Percentiles rank a stretch among this genome's conserved stretches.
phyloP scores from a whole-genome alignment of 2,888 invertebrate genomes.

The Pterobdella sp. region DNA sequence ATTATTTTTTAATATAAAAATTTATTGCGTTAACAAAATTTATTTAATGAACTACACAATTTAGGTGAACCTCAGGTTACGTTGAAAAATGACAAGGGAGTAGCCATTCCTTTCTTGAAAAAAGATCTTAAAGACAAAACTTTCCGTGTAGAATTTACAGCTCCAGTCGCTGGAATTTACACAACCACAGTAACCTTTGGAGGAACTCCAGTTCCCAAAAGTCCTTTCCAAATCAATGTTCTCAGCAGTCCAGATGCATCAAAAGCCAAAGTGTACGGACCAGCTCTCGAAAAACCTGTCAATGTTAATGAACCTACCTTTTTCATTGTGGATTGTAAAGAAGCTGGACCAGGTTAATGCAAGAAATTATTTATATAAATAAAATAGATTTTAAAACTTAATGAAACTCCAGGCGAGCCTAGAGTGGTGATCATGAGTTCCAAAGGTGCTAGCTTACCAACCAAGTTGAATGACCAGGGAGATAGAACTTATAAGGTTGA shows the following conservation, averaged over 20 bases:
- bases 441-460: constrained; percentile 60
- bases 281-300: constrained; percentile 66
- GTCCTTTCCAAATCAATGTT: constrained; percentile 27
- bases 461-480: constrained; percentile 64
- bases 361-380: not conserved
- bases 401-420: constrained; percentile 55
- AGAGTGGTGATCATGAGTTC: constrained; percentile 55
- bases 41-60: too few relatives aligned
- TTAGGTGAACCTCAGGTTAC: constrained; percentile 29
- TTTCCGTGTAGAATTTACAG: constrained; percentile 54
- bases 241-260: constrained; percentile 24
- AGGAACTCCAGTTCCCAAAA: constrained; percentile 27
- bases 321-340: constrained; percentile 75
- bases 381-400: not conserved
- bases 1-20: too few relatives aligned
- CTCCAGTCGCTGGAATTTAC: constrained; percentile 25
- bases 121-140: constrained; percentile 61
- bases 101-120: constrained; percentile 15
- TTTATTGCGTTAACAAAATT: too few relatives aligned
- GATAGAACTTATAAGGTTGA: constrained; percentile 47
- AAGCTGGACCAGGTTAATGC: constrained; percentile 65
- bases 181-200: constrained; percentile 25
- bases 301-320: constrained; percentile 69
- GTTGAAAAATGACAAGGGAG: constrained; percentile 28
- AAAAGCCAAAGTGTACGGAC: constrained; percentile 30